Percentiles rank a stretch among this genome's conserved stretches.
phyloP scores from a whole-genome alignment of 2,113 vertebrate genomes.

The Engraulis encrasicolus region DNA sequence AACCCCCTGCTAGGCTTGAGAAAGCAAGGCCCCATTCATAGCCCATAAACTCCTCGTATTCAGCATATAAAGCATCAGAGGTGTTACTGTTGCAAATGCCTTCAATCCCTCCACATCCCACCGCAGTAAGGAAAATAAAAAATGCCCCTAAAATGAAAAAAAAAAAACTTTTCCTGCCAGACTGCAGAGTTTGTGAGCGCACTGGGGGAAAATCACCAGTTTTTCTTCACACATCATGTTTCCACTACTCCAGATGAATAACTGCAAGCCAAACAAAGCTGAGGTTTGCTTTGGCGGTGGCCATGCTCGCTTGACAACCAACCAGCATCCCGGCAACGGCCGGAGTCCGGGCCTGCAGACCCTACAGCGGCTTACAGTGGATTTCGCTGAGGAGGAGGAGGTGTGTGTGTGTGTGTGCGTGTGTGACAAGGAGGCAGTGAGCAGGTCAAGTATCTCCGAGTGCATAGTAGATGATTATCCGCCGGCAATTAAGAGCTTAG shows the following conservation, averaged over 20 bases:
- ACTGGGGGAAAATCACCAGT: background rate
- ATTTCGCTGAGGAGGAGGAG: conserved; percentile 30
- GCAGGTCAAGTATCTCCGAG: too few species aligned
- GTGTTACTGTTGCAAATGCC: conserved; percentile 16
- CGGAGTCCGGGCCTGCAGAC: background rate
- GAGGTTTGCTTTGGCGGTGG: conserved; percentile 47
- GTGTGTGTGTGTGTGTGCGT: too few species aligned
- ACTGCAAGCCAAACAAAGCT: conserved; percentile 40
- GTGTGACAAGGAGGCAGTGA: too few species aligned
- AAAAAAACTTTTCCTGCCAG: background rate
- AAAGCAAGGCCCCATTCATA: background rate
- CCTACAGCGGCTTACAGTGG: background rate
- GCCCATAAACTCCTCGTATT: background rate
- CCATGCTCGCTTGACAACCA: background rate
- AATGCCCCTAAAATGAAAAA: too few species aligned
- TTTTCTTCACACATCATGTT: conserved; percentile 35
- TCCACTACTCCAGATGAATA: conserved; percentile 11
- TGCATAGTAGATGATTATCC: conserved; percentile 45
- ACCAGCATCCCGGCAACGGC: too few species aligned
- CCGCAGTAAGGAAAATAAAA: background rate
- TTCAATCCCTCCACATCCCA: background rate
- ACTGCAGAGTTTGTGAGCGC: conserved; percentile 10
- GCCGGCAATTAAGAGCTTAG: conserved; percentile 47
- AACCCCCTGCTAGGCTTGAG: background rate
- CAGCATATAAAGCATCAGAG: conserved; percentile 33